Conservation (phyloP, 2,888 invertebrate species). For the Eupithecia centaureata region DNA sequence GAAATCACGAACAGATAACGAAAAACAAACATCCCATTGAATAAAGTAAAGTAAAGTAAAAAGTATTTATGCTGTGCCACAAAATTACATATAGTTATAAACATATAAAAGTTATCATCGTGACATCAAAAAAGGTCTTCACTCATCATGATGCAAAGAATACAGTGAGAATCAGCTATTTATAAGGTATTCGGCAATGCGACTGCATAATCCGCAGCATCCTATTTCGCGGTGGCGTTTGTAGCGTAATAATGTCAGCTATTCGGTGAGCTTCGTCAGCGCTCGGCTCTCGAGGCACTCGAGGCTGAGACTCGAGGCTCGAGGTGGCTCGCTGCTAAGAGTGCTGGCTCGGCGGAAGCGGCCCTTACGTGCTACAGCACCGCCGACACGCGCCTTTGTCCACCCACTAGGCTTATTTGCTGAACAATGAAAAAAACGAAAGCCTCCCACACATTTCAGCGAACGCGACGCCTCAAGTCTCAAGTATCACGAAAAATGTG, state of each 20-base stretch:
- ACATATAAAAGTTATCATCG: too few species aligned
- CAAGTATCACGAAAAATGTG: slow-evolving; percentile 63
- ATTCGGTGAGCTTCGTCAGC: slow-evolving; percentile 78
- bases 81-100: too few species aligned
- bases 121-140: too few species aligned
- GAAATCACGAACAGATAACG: neutral
- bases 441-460: slow-evolving; percentile 70
- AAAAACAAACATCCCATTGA: slow-evolving; percentile 6
- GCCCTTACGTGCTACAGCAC: slow-evolving; percentile 72
- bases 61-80: too few species aligned
- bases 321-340: slow-evolving; percentile 68
- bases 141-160: too few species aligned
- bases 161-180: slow-evolving; percentile 14
- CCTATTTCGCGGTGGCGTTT: slow-evolving; percentile 65
- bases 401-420: slow-evolving; percentile 83
- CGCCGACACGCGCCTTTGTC: slow-evolving; percentile 80
- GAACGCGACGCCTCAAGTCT: slow-evolving; percentile 54
- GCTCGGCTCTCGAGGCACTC: slow-evolving; percentile 75
- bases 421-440: slow-evolving; percentile 82
- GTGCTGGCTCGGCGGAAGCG: slow-evolving; percentile 82
- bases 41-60: too few species aligned
- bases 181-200: slow-evolving; percentile 47
- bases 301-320: slow-evolving; percentile 59
- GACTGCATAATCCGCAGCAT: slow-evolving; percentile 63
- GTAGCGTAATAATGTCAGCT: slow-evolving; percentile 73